Evolutionary conservation across 2,797 vertebrate species (phyloP).

Genomic region (Borostomias antarcticus): DNA sequence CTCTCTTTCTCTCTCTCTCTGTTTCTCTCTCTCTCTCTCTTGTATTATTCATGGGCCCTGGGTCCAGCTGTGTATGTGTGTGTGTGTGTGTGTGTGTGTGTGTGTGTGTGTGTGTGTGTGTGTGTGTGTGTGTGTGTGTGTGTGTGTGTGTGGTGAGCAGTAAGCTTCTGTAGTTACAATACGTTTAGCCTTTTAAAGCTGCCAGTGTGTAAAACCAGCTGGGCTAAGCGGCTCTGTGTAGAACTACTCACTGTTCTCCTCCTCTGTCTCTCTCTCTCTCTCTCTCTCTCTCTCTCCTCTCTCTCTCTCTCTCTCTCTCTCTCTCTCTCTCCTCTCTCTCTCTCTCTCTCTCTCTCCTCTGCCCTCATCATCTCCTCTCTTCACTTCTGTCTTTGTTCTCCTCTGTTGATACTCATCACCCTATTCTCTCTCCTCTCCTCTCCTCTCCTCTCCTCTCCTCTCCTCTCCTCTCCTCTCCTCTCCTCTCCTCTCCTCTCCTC

Average conservation of each 20-base stretch:
- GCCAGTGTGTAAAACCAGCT: no score
- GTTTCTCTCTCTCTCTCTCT: no score
- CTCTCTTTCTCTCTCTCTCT: no score
- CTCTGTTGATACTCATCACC: background rate
- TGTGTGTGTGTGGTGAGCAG: background rate
- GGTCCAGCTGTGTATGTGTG: constrained; percentile 5
- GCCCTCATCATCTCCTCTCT: background rate
- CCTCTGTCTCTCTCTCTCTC: background rate
- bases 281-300: background rate
- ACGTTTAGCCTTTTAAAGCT: no score
- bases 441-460: background rate
- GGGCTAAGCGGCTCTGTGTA: no score
- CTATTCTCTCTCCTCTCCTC: background rate
- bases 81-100: constrained; percentile 23
- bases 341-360: background rate
- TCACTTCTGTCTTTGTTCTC: background rate
- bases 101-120: constrained; percentile 12
- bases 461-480: no score
- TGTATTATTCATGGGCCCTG: no score
- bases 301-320: constrained; percentile 19
- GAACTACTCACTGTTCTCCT: no score
- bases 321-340: background rate
- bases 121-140: constrained; percentile 17
- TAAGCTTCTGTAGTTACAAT: no score
- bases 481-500: no score